Conservation (phyloP, 2,113 vertebrate genomes). For the Sialia sialis region DNA sequence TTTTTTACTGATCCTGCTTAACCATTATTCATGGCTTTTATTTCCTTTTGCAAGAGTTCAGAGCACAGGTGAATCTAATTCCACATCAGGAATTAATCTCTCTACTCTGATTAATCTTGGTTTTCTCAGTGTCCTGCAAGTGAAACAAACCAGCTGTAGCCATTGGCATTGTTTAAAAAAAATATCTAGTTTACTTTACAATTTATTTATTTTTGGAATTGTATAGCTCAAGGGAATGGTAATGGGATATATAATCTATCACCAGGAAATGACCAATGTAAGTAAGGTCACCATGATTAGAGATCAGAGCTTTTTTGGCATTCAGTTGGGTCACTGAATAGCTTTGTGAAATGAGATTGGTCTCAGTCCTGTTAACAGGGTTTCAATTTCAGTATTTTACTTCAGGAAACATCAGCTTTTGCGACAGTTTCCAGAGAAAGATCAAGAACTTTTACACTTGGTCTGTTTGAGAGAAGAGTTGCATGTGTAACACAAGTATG, state of each 20-base stretch:
- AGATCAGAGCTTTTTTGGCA: not conserved
- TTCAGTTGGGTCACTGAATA: not conserved
- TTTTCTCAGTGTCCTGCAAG: not conserved
- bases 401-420: not conserved
- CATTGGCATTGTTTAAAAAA: not conserved
- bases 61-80: not conserved
- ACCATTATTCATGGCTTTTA: not conserved
- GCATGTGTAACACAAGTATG: not conserved
- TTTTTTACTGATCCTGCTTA: not conserved
- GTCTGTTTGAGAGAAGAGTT: not conserved
- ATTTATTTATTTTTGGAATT: not conserved
- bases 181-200: not conserved
- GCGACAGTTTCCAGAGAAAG: not conserved
- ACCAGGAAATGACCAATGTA: not conserved
- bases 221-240: not conserved
- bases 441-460: not conserved
- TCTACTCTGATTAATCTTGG: not conserved
- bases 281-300: not conserved
- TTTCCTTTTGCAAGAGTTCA: not conserved
- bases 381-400: not conserved
- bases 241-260: not conserved
- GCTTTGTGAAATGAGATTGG: not conserved
- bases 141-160: not conserved
- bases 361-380: not conserved
- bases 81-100: not conserved